Evolutionary conservation across 53 echinoderm and acorn worm genomes (phyloP).

Genomic region (Patiria pectinifera): DNA sequence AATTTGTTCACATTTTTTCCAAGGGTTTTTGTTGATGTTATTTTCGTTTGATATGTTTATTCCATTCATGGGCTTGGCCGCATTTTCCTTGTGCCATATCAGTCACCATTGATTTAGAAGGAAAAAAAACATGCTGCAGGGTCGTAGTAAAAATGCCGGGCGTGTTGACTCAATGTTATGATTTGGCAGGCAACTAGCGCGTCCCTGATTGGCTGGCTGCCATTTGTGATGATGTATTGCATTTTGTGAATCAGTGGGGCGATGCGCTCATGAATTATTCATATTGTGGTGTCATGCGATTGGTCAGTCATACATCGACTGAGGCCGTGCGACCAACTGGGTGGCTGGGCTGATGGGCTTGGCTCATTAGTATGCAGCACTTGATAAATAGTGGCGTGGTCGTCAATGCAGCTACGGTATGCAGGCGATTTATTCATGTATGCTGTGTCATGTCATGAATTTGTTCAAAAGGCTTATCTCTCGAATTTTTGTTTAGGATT

Average conservation of each 20-base stretch:
- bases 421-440: no score
- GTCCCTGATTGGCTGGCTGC: constrained; percentile 26
- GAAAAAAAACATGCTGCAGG: constrained; percentile 15
- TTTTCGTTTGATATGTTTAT: not conserved
- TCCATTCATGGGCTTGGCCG: not conserved
- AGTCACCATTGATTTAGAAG: not conserved
- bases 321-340: constrained; percentile 37
- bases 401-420: not conserved
- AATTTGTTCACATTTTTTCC: not conserved
- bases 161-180: constrained; percentile 56
- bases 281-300: not conserved
- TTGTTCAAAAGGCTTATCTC: no score
- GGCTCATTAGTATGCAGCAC: constrained; percentile 45
- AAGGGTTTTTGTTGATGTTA: not conserved
- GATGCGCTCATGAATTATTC: constrained; percentile 34
- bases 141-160: constrained; percentile 38
- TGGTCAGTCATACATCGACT: constrained; percentile 58
- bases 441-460: no score
- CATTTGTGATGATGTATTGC: not conserved
- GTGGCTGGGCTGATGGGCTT: constrained; percentile 44
- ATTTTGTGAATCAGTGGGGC: constrained; percentile 59
- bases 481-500: no score
- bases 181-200: constrained; percentile 13
- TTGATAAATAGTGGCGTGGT: not conserved
- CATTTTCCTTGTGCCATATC: not conserved